Evolutionary conservation across 1,140 invertebrate species (phyloP), one percentile per base, ranked within the genome.

Genomic region (Phenacoccus solenopsis): DNA sequence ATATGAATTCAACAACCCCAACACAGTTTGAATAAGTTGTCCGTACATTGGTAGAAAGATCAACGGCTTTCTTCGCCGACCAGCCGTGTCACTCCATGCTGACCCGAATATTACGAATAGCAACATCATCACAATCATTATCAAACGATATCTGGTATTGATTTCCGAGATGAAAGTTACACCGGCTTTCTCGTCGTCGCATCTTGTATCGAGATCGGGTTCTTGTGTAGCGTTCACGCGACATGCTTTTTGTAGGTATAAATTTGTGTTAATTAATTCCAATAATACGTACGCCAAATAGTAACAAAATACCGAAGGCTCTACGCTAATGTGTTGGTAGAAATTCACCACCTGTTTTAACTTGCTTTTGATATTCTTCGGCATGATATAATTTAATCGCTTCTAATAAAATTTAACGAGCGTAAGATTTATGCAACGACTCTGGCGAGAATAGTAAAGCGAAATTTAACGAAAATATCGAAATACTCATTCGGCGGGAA

Each of bases 31-130:
- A 10, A 49, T 9, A 9, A 74, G 61, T 59, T 74, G 72, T 1
- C 74, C 72, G 13, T 57, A 49, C 13, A 79, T 74, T 1, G 81
- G 77, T 4, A 81, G 35, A 1, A 81, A 69, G 25, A 84, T 74
- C 1, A 81, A 77, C 5, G 80, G 71, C 72, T 81, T 81, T 28
- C 81, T 73, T 10, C 80, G 76, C 12, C 73, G 69, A 38, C 71
- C 73, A 61, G 74, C 71, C 12, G 1, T 75, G 24, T 72, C 75
- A 57, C 61, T 75, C 74, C 64, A 80, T 9, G 5, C 13, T 49
- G 38, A 49, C 20, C 38, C 67, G 69, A 76, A 77, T 16, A 76
- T 49, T 10, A 27, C 21, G 70, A 70, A 75, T 5, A 64, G 4
- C 9, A 64, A 16, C 38, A 49, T 49, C 13, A n/a, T n/a, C 5